Conservation (phyloP, 2,113 vertebrate species). For the Tragelaphus imberbis region DNA sequence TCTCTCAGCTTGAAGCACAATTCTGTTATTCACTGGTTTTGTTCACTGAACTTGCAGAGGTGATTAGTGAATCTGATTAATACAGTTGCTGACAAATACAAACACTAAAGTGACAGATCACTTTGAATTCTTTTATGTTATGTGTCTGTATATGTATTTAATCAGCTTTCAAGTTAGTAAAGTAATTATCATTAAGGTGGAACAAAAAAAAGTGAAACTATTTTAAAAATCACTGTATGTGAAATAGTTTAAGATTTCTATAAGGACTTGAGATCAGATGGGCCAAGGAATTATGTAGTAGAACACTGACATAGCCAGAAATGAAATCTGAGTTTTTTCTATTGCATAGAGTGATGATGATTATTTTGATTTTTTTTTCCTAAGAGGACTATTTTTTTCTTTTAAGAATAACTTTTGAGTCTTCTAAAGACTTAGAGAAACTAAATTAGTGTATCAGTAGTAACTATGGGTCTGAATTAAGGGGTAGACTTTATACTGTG, state of each 20-base stretch:
- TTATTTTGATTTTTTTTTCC: not conserved
- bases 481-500: not conserved
- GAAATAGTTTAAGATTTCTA: not conserved
- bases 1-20: not conserved
- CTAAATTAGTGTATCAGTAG: not conserved
- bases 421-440: constrained; percentile 9
- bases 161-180: not conserved
- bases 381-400: not conserved
- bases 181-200: not conserved
- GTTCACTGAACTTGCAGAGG: not conserved
- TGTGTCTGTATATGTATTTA: not conserved
- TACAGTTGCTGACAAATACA: not conserved
- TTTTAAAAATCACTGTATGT: not conserved
- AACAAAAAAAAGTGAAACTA: not conserved
- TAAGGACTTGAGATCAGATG: constrained; percentile 1
- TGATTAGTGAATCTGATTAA: not conserved
- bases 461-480: not conserved
- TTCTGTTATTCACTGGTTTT: not conserved
- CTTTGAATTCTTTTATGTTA: not conserved
- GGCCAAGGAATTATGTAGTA: not conserved
- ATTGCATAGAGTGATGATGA: not conserved
- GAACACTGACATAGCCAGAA: not conserved
- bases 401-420: not conserved
- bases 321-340: not conserved
- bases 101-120: not conserved